Conservation (phyloP, 1,140 invertebrate species). For the Nasonia giraulti region DNA sequence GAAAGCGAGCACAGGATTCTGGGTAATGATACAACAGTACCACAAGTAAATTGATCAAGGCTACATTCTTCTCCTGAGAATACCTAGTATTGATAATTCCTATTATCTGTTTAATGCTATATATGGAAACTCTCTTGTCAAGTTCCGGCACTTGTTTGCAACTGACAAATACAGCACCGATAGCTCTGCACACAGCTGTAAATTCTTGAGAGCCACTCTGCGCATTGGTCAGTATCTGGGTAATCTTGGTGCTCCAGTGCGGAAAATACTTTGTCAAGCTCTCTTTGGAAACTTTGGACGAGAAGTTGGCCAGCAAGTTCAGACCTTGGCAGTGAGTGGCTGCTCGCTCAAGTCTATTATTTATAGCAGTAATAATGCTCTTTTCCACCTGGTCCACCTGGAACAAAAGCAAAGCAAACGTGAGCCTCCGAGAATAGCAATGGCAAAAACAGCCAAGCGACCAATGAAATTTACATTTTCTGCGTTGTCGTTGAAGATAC, state of each 20-base stretch:
- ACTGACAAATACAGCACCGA: neutral
- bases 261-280: conserved; percentile 27
- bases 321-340: conserved; percentile 34
- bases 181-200: neutral
- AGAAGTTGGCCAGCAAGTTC: conserved; percentile 25
- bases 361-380: conserved; percentile 22
- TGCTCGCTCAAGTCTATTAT: conserved; percentile 25
- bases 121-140: conserved; percentile 34
- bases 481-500: neutral
- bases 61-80: conserved; percentile 19
- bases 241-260: conserved; percentile 29
- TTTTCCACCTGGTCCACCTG: conserved; percentile 15
- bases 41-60: conserved; percentile 16
- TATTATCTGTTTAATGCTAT: conserved; percentile 26
- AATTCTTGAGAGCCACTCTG: conserved; percentile 11
- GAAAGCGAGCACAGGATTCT: conserved; percentile 37
- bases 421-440: neutral
- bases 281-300: conserved; percentile 18
- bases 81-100: neutral
- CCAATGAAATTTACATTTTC: conserved; percentile 11
- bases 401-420: neutral
- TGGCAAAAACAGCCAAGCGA: neutral
- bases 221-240: conserved; percentile 25
- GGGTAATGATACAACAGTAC: conserved; percentile 37
- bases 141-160: conserved; percentile 35